These are phyloP conservation scores for Menidia menidia DNA, from an alignment of 2,797 vertebrate genomes.

Conservation along the genomic window DNA sequence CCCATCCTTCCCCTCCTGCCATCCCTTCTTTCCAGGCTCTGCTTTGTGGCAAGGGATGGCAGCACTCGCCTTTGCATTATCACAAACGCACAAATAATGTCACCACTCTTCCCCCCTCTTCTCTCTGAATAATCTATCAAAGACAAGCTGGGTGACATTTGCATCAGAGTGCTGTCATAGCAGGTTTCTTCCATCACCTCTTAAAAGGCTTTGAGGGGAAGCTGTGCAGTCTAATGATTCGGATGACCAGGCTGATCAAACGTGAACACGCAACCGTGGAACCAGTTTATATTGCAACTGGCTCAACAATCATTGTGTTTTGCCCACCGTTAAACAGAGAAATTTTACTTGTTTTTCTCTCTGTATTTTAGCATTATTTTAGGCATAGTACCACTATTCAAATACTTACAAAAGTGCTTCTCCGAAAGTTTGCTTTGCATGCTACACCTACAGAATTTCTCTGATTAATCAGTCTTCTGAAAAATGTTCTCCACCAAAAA, in stretches of 20 bases:
- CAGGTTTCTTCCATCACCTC: conserved; percentile 50
- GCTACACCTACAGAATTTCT: too few species aligned
- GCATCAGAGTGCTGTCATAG: conserved; percentile 59
- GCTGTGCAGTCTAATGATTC: conserved; percentile 56
- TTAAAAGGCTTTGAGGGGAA: conserved; percentile 57
- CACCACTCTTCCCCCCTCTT: conserved; percentile 23
- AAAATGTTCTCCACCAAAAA: neutral
- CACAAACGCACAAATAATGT: conserved; percentile 69
- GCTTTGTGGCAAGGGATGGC: conserved; percentile 33
- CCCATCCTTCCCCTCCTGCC: conserved; percentile 2
- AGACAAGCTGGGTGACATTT: conserved; percentile 58
- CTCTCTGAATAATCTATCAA: conserved; percentile 71
- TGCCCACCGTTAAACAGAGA: conserved; percentile 19
- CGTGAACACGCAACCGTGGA: conserved; percentile 44
- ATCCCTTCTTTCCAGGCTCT: conserved; percentile 7
- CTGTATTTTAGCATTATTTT: conserved; percentile 32
- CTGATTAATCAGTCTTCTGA: conserved; percentile 24
- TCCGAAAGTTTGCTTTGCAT: conserved; percentile 10
- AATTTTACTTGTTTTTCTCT: conserved; percentile 18
- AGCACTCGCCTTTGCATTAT: conserved; percentile 57
- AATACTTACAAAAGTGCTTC: conserved; percentile 18
- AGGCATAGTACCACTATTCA: neutral
- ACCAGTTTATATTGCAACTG: conserved; percentile 38
- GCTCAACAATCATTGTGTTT: conserved; percentile 36
- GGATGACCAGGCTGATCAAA: conserved; percentile 61